Evolutionary conservation across 2,113 vertebrate genomes (phyloP).

Genomic region (Galeopterus variegatus): DNA sequence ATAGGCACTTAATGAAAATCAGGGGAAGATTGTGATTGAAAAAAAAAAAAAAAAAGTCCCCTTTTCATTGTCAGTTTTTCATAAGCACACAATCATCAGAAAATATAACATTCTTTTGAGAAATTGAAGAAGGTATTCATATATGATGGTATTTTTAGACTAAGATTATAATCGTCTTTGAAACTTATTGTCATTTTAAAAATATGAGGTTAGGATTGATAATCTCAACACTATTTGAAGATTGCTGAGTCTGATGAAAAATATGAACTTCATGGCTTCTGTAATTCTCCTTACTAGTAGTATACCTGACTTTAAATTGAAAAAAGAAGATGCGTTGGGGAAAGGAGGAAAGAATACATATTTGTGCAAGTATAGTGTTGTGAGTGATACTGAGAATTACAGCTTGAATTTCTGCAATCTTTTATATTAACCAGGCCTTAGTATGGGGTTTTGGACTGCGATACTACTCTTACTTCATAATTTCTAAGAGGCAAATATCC

Average conservation of each 20-base stretch:
- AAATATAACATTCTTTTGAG: constrained; percentile 36
- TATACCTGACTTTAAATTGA: background rate
- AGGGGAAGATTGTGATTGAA: background rate
- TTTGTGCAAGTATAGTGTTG: background rate
- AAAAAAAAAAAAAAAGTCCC: background rate
- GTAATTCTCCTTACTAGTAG: background rate
- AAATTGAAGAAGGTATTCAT: background rate
- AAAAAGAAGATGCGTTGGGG: background rate
- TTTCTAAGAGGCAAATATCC: background rate
- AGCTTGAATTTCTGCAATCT: background rate
- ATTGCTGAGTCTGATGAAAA: background rate
- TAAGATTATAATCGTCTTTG: background rate
- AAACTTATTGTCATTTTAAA: background rate
- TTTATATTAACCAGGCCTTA: background rate
- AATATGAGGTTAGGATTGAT: background rate
- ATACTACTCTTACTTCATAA: background rate
- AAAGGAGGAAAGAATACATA: background rate
- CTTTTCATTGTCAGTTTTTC: constrained; percentile 1
- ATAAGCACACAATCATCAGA: background rate
- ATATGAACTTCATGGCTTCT: background rate
- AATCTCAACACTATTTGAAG: constrained; percentile 10
- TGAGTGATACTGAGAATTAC: background rate
- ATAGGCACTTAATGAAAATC: background rate
- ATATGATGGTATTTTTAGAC: background rate
- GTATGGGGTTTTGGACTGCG: background rate